Conservation (phyloP, 35 echinoderm and acorn worm species). For the Apostichopus japonicus region DNA sequence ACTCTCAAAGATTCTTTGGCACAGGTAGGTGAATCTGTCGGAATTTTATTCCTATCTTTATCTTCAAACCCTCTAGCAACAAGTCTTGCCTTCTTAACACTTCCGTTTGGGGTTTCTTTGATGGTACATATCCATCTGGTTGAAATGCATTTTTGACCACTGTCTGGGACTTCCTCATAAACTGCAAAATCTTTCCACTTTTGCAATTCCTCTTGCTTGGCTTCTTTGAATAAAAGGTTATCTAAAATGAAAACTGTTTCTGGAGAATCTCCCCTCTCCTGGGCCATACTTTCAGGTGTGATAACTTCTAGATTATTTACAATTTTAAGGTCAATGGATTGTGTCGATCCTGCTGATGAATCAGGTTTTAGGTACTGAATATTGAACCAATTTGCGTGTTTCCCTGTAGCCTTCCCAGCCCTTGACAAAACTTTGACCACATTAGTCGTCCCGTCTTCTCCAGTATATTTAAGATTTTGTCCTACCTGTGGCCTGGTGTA, state of each 20-base stretch:
- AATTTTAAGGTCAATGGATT: slow-evolving; percentile 13
- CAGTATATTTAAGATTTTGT: slow-evolving; percentile 3
- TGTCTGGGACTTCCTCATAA: slow-evolving; percentile 27
- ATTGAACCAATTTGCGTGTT: slow-evolving; percentile 35
- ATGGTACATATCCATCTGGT: slow-evolving; percentile 46
- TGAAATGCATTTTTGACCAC: slow-evolving; percentile 37
- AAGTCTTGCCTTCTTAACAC: slow-evolving; percentile 18
- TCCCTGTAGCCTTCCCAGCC: slow-evolving; percentile 47
- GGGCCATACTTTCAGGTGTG: neutral
- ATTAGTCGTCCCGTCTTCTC: neutral
- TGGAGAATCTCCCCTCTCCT: neutral
- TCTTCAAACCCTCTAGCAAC: slow-evolving; percentile 64
- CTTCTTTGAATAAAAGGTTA: neutral
- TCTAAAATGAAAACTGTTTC: neutral
- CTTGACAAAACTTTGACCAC: slow-evolving; percentile 17
- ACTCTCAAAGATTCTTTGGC: slow-evolving; percentile 47
- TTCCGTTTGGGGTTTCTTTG: slow-evolving; percentile 26
- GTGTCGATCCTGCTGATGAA: neutral
- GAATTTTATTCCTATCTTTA: slow-evolving; percentile 10
- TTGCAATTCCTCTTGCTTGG: slow-evolving; percentile 20
- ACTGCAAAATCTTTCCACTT: slow-evolving; percentile 47
- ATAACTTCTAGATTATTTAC: slow-evolving; percentile 5
- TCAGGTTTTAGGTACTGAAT: slow-evolving; percentile 1
- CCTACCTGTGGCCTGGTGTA: neutral
- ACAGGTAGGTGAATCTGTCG: slow-evolving; percentile 41